phyloP scores from a whole-genome alignment of 2,797 vertebrate genomes.

The Caiman crocodilus region DNA sequence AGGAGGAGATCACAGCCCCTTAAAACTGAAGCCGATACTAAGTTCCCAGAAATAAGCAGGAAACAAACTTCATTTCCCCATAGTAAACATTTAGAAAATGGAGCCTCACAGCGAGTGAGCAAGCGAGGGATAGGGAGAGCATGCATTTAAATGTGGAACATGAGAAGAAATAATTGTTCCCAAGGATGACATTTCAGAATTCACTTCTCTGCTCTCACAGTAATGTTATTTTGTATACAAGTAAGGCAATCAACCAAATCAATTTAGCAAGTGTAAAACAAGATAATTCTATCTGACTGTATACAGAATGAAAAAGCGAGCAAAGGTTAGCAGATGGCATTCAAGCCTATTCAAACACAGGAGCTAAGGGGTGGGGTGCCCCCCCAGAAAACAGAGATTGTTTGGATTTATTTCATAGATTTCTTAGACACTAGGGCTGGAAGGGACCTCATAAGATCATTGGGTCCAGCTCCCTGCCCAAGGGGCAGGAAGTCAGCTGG shows the following conservation, averaged over 20 bases:
- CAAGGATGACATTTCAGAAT: neutral
- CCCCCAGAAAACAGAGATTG: neutral
- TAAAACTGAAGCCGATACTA: neutral
- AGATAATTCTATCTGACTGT: neutral
- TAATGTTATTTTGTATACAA: accelerated
- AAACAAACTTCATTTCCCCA: neutral
- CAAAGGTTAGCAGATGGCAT: no score
- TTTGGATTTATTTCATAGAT: neutral
- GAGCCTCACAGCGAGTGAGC: accelerated
- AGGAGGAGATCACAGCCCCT: neutral
- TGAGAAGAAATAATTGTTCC: neutral
- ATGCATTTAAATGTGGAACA: neutral
- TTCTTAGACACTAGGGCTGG: no score
- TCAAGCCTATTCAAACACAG: no score
- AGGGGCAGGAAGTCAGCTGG: no score
- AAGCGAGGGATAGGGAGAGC: accelerated
- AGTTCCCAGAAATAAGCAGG: neutral
- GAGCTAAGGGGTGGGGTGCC: neutral
- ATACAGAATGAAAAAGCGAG: no score
- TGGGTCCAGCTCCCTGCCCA: no score
- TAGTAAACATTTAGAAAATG: neutral
- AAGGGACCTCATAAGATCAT: no score
- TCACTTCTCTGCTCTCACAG: accelerated
- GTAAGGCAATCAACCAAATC: neutral
- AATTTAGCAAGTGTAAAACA: neutral